Evolutionary conservation across 2,888 invertebrate genomes (phyloP).

Genomic region (Drosophila quinaria): DNA sequence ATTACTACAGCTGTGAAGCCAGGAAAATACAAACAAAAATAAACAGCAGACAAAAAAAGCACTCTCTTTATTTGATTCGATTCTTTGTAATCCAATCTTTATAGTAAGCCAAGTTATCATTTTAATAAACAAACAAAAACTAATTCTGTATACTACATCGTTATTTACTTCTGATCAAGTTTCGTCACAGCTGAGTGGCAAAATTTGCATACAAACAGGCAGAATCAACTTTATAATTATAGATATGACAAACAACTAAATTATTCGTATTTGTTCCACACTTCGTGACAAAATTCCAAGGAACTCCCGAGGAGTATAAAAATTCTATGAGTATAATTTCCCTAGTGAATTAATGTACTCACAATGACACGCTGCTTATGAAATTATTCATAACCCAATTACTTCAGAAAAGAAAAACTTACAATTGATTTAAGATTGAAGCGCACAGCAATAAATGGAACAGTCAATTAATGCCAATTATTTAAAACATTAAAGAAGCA

Average conservation of each 20-base stretch:
- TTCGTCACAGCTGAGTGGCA: neutral
- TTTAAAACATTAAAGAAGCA: conserved; percentile 6
- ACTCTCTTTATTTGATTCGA: neutral
- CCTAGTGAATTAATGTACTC: neutral
- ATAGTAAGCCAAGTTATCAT: neutral
- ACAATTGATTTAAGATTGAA: neutral
- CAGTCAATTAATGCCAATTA: conserved; percentile 14
- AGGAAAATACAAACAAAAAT: neutral
- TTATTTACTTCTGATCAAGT: neutral
- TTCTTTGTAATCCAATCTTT: neutral
- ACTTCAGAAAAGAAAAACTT: neutral
- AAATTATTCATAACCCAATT: conserved; percentile 9
- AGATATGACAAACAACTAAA: neutral
- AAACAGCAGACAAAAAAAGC: neutral
- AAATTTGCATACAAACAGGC: conserved; percentile 2
- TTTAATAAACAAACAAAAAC: neutral
- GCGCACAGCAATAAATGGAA: neutral
- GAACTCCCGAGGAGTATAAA: neutral
- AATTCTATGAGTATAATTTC: conserved; percentile 12
- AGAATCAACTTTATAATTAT: conserved; percentile 4
- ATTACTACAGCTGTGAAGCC: conserved; percentile 3
- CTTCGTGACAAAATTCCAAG: neutral
- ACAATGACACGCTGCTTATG: neutral
- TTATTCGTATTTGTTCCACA: neutral
- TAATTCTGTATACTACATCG: neutral